phyloP scores from a whole-genome alignment of 2,888 invertebrate species.

The Trichogramma evanescens region DNA sequence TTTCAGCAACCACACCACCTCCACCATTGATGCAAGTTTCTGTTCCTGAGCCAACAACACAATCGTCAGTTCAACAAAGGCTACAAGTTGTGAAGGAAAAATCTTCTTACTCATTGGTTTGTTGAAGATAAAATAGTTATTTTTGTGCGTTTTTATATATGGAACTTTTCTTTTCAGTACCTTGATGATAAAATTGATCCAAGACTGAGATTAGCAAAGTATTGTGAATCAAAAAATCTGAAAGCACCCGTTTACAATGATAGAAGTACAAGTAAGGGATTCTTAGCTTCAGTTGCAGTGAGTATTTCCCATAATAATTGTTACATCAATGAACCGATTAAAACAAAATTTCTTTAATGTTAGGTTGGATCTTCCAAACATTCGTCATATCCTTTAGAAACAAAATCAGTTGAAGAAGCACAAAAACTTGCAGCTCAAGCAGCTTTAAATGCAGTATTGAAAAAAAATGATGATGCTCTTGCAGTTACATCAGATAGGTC shows the following conservation, averaged over 20 bases:
- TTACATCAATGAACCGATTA: not conserved
- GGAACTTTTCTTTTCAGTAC: not conserved
- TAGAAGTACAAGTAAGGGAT: constrained; percentile 20
- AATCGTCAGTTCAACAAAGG: not conserved
- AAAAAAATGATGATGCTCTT: constrained; percentile 14
- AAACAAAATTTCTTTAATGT: not conserved
- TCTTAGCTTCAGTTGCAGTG: constrained; percentile 26
- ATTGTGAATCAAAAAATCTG: constrained; percentile 16
- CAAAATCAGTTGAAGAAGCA: constrained; percentile 40
- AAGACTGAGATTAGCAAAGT: constrained; percentile 18
- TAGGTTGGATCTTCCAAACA: constrained; percentile 26
- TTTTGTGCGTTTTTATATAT: no score
- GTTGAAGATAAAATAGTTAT: no score
- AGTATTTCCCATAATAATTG: not conserved
- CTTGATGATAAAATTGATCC: constrained; percentile 16
- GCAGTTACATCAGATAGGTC: constrained; percentile 27
- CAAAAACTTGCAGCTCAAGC: constrained; percentile 44
- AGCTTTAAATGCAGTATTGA: constrained; percentile 43
- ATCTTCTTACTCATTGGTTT: no score
- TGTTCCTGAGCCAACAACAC: not conserved
- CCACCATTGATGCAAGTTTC: not conserved
- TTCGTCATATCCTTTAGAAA: constrained; percentile 49
- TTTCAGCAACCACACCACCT: not conserved
- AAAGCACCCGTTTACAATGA: constrained; percentile 25
- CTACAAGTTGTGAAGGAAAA: not conserved